phyloP scores from a whole-genome alignment of 2,113 vertebrate species.

The Phalacrocorax brasilianus region DNA sequence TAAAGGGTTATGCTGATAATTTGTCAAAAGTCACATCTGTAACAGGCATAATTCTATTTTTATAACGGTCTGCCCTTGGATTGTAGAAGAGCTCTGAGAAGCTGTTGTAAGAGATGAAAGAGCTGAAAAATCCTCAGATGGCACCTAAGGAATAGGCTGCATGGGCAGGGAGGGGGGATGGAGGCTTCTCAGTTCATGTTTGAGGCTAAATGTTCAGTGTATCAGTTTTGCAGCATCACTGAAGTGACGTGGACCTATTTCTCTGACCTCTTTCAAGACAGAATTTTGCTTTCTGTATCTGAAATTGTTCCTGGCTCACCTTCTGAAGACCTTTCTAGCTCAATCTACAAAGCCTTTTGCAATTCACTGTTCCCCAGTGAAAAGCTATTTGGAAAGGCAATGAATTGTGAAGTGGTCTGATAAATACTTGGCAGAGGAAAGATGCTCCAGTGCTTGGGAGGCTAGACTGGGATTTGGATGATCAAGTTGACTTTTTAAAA shows the following conservation, averaged over 20 bases:
- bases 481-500: not conserved
- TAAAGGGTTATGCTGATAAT: not conserved
- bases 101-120: not conserved
- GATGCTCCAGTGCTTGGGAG: not conserved
- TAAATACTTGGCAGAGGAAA: constrained; percentile 24
- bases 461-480: not conserved
- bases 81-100: not conserved
- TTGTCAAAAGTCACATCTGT: not conserved
- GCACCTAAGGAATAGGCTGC: not conserved
- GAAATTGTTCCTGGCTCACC: constrained; percentile 59
- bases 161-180: not conserved
- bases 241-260: not conserved
- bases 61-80: not conserved
- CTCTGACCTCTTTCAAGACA: constrained; percentile 55
- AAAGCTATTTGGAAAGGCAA: constrained; percentile 55
- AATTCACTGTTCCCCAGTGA: constrained; percentile 33
- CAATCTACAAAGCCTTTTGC: constrained; percentile 54
- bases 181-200: not conserved
- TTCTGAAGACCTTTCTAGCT: constrained; percentile 64
- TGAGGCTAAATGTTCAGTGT: not conserved
- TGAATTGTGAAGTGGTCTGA: constrained; percentile 23
- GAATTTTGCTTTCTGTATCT: constrained; percentile 51
- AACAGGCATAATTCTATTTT: not conserved
- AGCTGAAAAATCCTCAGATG: not conserved
- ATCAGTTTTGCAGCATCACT: not conserved